Evolutionary conservation across 2,113 vertebrate species (phyloP), one percentile per base, ranked within the genome.

Genomic region (Cyphomyrus discorhynchus): DNA sequence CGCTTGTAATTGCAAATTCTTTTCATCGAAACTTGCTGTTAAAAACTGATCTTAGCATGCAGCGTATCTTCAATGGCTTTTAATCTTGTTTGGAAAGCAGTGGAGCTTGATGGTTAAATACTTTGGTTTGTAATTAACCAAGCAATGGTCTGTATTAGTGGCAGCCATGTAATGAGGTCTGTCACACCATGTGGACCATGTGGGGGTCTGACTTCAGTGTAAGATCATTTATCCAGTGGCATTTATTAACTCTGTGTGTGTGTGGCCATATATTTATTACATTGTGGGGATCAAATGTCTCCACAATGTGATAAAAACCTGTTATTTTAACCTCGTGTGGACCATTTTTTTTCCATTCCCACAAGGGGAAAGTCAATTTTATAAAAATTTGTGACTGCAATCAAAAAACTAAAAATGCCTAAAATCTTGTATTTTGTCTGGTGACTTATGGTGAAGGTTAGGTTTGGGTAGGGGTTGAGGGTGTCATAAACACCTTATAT

Each of bases 91-190:
- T 86, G 39, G 42, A 86, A 52, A 13, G 15, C 84, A 86, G 39
- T 52, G 24, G 49, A 50, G 47, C 49, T 35, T 52, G 49, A 6
- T 52, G 49, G n/a, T 86, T 86, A 86, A 86, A 86, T 53, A 31
- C 49, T 53, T 53, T 86, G 21, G 84, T 50, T 49, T 53, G 49
- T 86, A 86, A 84, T 47, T 84, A 86, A 50, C 84, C n/a, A 86
- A 35, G 49, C n/a, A 86, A 27, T 35, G 24, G 21, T 52, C 24
- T 35, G 84, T 52, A 35, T 53, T 86, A n/a, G 84, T 46, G 47
- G 84, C 47, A 49, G 45, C 17, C 11, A 13, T 35, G 46, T 91
- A 89, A 91, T 91, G 90, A 88, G 89, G 90, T 85, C 58, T 92
- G 89, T 91, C 89, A 86, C 85, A 74, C 86, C 84, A 50, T 85